Conservation (phyloP, 2,797 vertebrate genomes). For the Micropoecilia bifurca region DNA sequence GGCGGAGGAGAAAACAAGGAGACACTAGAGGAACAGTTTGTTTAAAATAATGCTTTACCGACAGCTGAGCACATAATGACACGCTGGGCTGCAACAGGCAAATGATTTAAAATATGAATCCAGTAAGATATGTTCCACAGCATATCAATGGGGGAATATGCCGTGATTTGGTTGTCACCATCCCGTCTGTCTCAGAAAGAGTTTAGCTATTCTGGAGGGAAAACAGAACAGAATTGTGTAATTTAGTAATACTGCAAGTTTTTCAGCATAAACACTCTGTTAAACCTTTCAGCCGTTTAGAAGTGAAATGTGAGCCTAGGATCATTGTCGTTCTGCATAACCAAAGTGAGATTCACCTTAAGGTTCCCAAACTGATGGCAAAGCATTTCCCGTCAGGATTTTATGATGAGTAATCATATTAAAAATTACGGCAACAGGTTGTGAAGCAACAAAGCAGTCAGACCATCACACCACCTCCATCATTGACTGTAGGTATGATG, state of each 20-base stretch:
- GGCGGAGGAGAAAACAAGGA: conserved; percentile 41
- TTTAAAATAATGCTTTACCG: conserved; percentile 46
- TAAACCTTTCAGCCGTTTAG: not conserved
- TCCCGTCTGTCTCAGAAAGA: conserved; percentile 55
- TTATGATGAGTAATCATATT: no score
- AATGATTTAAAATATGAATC: conserved; percentile 47
- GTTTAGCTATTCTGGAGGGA: conserved; percentile 28
- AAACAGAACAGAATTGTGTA: conserved; percentile 6
- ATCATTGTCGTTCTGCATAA: not conserved
- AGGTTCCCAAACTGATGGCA: not conserved
- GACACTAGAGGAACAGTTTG: conserved; percentile 30
- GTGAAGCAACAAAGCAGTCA: not conserved
- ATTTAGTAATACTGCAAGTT: not conserved
- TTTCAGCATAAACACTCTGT: not conserved
- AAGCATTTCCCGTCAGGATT: not conserved
- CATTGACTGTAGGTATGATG: not conserved
- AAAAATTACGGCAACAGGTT: no score
- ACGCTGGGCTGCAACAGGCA: conserved; percentile 37
- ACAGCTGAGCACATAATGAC: conserved; percentile 53
- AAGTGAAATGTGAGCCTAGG: not conserved
- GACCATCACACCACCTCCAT: not conserved
- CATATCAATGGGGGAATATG: not conserved
- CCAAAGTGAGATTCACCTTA: not conserved
- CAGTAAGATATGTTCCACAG: conserved; percentile 38
- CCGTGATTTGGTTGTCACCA: not conserved